A percentile compares a stretch with the other conserved stretches of the same genome.
Conservation (phyloP, 2,113 vertebrate genomes). For the Rhea americana region DNA sequence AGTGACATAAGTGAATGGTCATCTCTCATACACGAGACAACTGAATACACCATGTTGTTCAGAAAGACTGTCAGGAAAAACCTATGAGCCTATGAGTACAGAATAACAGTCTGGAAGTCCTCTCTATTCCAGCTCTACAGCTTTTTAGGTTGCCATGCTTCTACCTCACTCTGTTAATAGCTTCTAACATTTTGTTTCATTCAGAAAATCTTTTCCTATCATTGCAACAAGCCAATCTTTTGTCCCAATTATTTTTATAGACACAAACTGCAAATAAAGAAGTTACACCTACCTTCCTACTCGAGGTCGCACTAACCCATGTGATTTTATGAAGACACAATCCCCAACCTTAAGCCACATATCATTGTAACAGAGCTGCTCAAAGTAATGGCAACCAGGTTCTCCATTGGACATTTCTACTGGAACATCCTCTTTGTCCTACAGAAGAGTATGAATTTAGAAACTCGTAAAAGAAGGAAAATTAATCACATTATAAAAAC, state of each 20-base stretch:
- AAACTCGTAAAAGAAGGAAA: constrained; percentile 12
- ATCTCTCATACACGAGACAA: background rate
- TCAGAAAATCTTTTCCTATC: background rate
- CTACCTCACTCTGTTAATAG: background rate
- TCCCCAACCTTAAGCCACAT: constrained; percentile 96
- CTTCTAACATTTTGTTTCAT: background rate
- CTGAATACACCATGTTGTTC: background rate
- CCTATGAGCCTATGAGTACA: fast-evolving
- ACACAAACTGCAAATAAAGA: background rate
- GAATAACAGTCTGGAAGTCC: background rate
- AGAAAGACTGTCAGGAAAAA: background rate
- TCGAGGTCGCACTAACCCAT: constrained; percentile 92
- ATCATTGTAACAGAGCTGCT: constrained; percentile 95
- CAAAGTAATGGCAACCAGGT: constrained; percentile 94
- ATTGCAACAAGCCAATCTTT: background rate
- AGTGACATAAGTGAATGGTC: background rate
- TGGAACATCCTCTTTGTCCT: constrained; percentile 95
- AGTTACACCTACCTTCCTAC: constrained; percentile 87
- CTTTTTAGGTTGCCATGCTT: background rate
- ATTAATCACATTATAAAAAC: background rate
- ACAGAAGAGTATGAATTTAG: constrained; percentile 19
- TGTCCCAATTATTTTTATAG: background rate
- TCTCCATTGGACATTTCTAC: constrained; percentile 95
- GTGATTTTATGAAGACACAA: constrained; percentile 94
- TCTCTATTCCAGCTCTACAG: background rate